phyloP scores from a whole-genome alignment of 2,888 invertebrate genomes.

The Himalopsyche anomala region DNA sequence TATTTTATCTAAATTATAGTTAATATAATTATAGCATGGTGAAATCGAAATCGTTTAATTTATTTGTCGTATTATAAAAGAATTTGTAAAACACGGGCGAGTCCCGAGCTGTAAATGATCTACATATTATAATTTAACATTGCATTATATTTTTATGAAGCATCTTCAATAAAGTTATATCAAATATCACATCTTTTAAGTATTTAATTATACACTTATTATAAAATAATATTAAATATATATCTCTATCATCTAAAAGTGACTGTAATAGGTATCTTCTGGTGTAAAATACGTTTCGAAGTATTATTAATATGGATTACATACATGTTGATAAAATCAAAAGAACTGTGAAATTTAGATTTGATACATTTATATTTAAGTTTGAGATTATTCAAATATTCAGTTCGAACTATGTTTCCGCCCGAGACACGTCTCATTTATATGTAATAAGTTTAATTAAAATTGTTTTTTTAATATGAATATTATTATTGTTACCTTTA shows the following conservation, averaged over 20 bases:
- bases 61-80: conserved; percentile 17
- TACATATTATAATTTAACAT: conserved; percentile 50
- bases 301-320: conserved; percentile 57
- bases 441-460: conserved; percentile 53
- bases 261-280: conserved; percentile 63
- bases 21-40: conserved; percentile 12
- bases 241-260: conserved; percentile 58
- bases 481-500: conserved; percentile 64
- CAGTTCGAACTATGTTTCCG: conserved; percentile 60
- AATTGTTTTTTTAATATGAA: conserved; percentile 56
- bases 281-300: conserved; percentile 61
- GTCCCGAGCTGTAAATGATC: conserved; percentile 27
- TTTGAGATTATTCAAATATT: conserved; percentile 62
- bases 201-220: conserved; percentile 55
- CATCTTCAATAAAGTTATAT: conserved; percentile 57
- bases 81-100: conserved; percentile 10
- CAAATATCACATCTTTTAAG: conserved; percentile 54
- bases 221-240: conserved; percentile 57
- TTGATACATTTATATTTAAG: conserved; percentile 62
- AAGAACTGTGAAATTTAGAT: conserved; percentile 64
- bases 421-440: conserved; percentile 56
- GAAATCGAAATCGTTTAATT: conserved; percentile 33
- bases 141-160: conserved; percentile 57
- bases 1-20: conserved; percentile 44
- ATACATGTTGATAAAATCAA: conserved; percentile 61